A percentile compares a stretch with the other conserved stretches of the same genome.
phyloP scores from a whole-genome alignment of 2,888 invertebrate species.

The Cephus rjabovi region DNA sequence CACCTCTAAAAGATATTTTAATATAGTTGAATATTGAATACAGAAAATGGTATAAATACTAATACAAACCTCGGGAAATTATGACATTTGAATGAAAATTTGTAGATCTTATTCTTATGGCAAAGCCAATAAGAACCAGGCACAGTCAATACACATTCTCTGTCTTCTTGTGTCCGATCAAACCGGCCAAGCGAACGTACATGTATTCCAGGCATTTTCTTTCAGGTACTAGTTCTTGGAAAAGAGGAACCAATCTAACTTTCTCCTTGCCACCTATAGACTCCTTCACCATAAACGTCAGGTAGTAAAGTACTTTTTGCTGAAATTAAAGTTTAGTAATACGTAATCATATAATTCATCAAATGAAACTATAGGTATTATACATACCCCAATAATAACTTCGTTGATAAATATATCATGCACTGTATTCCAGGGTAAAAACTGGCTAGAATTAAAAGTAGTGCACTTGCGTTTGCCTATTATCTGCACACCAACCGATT shows the following conservation, averaged over 20 bases:
- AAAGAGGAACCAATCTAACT: conserved; percentile 58
- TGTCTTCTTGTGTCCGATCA: conserved; percentile 54
- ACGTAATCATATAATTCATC: background rate
- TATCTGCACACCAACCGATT: conserved; percentile 60
- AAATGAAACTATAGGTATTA: background rate
- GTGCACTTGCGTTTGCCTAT: conserved; percentile 42
- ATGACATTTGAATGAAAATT: conserved; percentile 60
- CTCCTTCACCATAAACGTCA: conserved; percentile 57
- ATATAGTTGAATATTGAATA: background rate
- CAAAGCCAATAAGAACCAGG: conserved; percentile 64
- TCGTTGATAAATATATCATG: conserved; percentile 62
- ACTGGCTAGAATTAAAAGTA: conserved; percentile 45
- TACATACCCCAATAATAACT: conserved; percentile 59
- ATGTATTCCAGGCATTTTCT: conserved; percentile 66
- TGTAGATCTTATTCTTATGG: conserved; percentile 59
- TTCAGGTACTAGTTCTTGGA: conserved; percentile 58
- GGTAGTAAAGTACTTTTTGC: conserved; percentile 61
- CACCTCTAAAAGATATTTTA: conserved; percentile 40
- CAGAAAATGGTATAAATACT: background rate
- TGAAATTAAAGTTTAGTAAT: conserved; percentile 32
- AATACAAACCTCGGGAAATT: conserved; percentile 41
- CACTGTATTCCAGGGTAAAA: conserved; percentile 59
- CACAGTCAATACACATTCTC: conserved; percentile 51
- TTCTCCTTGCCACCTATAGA: conserved; percentile 42
- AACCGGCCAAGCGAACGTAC: conserved; percentile 57